A percentile compares a stretch with the other conserved stretches of the same genome.
Conservation (phyloP, 2,888 invertebrate species). For the Cephus sareptanus region DNA sequence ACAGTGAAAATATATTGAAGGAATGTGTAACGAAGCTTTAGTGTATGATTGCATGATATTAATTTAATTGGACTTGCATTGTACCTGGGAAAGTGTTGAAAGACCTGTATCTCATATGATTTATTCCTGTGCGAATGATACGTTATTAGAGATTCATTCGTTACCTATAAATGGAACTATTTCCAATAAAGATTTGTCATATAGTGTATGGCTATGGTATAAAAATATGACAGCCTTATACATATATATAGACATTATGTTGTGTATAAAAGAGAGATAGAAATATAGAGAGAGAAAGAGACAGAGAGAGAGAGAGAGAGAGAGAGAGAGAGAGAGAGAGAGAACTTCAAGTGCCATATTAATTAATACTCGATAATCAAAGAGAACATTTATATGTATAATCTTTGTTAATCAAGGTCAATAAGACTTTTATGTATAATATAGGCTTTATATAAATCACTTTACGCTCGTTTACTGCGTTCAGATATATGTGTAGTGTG, state of each 20-base stretch:
- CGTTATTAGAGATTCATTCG: background rate
- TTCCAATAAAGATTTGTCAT: background rate
- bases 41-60: background rate
- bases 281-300: no score
- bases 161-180: background rate
- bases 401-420: background rate
- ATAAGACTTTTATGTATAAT: background rate
- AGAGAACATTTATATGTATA: background rate
- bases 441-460: background rate
- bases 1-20: background rate
- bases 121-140: background rate
- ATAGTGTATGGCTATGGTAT: background rate
- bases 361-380: background rate
- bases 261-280: background rate
- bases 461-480: background rate
- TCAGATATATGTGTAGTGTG: background rate
- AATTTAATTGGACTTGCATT: no score
- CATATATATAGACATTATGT: background rate
- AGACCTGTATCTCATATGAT: background rate
- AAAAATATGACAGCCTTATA: background rate
- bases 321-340: background rate
- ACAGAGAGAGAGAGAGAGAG: no score
- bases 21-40: background rate
- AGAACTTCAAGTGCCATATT: background rate
- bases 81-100: background rate